These are phyloP conservation scores for Tortricodes alternella DNA, from an alignment of 2,888 invertebrate genomes.

Conservation along the genomic window DNA sequence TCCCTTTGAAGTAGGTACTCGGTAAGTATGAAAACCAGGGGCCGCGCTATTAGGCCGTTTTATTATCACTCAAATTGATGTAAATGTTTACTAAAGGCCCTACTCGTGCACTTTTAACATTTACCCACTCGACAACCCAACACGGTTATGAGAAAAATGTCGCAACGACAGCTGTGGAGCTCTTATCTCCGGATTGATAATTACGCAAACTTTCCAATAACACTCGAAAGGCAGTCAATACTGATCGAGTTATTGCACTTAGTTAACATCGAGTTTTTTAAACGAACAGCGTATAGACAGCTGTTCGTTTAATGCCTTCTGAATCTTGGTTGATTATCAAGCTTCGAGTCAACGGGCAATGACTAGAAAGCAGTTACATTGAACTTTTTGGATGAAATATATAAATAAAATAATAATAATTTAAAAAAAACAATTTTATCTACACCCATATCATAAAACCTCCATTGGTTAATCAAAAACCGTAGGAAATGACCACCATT, in stretches of 20 bases:
- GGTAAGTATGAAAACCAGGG: constrained; percentile 11
- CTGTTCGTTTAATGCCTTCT: no score
- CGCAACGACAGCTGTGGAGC: constrained; percentile 32
- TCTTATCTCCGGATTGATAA: constrained; percentile 26
- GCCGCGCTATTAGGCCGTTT: constrained; percentile 37
- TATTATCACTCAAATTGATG: constrained; percentile 49
- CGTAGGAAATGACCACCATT: no score
- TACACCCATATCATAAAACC: no score
- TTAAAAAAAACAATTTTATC: no score
- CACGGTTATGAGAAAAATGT: constrained; percentile 38
- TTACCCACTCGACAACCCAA: constrained; percentile 36
- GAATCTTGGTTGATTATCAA: background rate
- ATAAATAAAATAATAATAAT: no score
- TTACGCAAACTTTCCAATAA: constrained; percentile 26
- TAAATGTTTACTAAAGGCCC: constrained; percentile 45
- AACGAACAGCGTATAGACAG: constrained; percentile 3
- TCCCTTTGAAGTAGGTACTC: constrained; percentile 15
- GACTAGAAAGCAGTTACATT: no score
- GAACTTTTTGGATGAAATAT: no score
- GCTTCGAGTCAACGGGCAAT: no score
- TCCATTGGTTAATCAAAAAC: no score
- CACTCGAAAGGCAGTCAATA: constrained; percentile 20
- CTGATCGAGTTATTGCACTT: constrained; percentile 3
- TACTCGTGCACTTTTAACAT: constrained; percentile 28
- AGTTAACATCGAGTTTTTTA: constrained; percentile 5